Base-by-base conservation (phyloP, 1,140 invertebrate genomes). In the Dermatophagoides farinae region DNA sequence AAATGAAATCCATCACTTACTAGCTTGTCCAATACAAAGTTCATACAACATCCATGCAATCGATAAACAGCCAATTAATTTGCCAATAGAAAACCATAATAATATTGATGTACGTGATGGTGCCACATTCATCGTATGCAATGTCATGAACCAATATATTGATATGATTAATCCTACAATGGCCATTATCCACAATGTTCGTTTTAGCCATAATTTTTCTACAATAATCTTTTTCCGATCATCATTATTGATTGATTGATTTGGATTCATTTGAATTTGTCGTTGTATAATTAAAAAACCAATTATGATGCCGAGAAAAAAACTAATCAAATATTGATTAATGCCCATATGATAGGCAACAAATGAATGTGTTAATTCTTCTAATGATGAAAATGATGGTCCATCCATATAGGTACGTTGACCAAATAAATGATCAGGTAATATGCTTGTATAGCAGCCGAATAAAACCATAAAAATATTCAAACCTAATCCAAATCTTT, bases 281-380 rank as follows among this genome's bases (percentile, higher is more conserved):
- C 23, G 54, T 12, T 57, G 54, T 12, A 12, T 59, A 5, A 59
- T 37, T 20, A 59, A 20, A 50, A 52, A 59, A 14, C 57, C 57
- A 20, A 59, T 25, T 10, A 59, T 4, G 5, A 59, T 46, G 20
- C 57, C 57, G 51, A 59, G 10, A 25, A 59, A 59, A 39, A 59
- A 59, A 18, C 20, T 38, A 9, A 59, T 50, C 6, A 59, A 52
- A 39, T 59, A 59, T 37, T 59, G 57, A 50, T 59, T 59, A 25
- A 59, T 51, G 12, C 57, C 57, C 57, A 59, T 59, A 59, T 59
- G 57, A 59, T 52, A 59, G 16, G 57, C 57, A 50, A 59, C 57
- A 46, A 59, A 59, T 20, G 57, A 41, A 52, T 59, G 54, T 12
- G 37, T 39, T 38, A 59, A 10, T 59, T 59, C 57, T 23, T 59